These are phyloP conservation scores for Amniataba percoides DNA, from an alignment of 2,797 vertebrate genomes.

Conservation along the genomic window DNA sequence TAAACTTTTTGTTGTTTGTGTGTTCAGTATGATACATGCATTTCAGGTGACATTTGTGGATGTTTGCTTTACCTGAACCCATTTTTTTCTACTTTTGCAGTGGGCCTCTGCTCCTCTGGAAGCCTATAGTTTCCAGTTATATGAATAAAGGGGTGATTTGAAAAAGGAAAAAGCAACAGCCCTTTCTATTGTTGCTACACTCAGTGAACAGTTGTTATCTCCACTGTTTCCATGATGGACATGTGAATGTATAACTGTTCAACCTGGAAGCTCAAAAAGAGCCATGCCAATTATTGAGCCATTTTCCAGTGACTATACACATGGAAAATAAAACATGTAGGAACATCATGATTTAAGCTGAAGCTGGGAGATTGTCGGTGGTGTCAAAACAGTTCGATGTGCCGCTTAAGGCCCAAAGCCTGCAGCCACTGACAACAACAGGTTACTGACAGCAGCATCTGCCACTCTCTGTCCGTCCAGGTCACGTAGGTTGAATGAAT, in stretches of 20 bases:
- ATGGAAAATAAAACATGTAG: not conserved
- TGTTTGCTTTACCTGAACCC: not conserved
- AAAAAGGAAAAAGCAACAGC: not conserved
- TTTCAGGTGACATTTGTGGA: not conserved
- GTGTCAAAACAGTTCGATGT: constrained; percentile 44
- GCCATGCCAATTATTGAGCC: not conserved
- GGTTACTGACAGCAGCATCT: constrained; percentile 55
- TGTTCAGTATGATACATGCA: not conserved
- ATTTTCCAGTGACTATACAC: not conserved
- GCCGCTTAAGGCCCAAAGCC: constrained; percentile 40
- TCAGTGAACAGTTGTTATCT: not conserved
- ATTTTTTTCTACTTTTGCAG: not conserved
- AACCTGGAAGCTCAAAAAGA: not conserved
- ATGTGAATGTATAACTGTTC: not conserved
- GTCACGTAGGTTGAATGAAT: constrained; percentile 27
- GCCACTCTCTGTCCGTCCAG: constrained; percentile 32
- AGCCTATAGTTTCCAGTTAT: not conserved
- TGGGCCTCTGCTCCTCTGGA: not conserved
- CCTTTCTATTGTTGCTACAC: not conserved
- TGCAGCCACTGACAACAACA: constrained; percentile 52
- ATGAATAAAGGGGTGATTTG: not conserved
- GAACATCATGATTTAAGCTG: not conserved
- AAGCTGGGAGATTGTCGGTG: constrained; percentile 35
- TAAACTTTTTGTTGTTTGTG: not conserved
- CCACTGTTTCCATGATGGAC: not conserved